These are phyloP conservation scores for Sphecodes monilicornis DNA, from an alignment of 2,888 invertebrate species.

Conservation along the genomic window DNA sequence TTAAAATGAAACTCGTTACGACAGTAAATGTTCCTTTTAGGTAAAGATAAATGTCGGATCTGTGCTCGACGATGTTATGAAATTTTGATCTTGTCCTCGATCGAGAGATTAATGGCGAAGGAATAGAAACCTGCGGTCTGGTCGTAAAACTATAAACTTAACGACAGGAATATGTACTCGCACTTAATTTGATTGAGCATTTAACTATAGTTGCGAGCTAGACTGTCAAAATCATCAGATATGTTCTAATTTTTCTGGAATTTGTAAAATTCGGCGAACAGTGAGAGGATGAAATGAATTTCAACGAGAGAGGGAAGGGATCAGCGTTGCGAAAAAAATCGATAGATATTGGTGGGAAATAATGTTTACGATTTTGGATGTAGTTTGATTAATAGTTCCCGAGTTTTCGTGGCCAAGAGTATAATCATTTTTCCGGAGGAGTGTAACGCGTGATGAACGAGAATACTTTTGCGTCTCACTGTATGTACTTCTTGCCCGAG, in stretches of 20 bases:
- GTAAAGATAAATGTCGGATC: not conserved
- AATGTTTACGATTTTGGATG: not conserved
- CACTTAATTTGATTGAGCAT: too few species aligned
- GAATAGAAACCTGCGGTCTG: not conserved
- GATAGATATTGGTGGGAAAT: not conserved
- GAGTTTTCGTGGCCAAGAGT: not conserved
- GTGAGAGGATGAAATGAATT: not conserved
- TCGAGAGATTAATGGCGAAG: not conserved
- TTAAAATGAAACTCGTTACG: slow-evolving; percentile 1
- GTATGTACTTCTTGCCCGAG: slow-evolving; percentile 17
- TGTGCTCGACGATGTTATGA: not conserved
- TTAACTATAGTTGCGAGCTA: too few species aligned
- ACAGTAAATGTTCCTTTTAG: not conserved
- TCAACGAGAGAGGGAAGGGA: not conserved
- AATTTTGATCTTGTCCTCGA: not conserved
- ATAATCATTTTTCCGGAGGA: not conserved
- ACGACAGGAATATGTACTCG: not conserved
- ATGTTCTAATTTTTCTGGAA: too few species aligned
- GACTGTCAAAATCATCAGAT: too few species aligned
- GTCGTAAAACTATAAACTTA: not conserved
- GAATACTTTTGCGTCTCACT: not conserved
- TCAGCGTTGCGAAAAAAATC: too few species aligned
- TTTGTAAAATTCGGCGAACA: not conserved
- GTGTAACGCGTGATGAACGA: not conserved
- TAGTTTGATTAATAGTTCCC: not conserved